Base-by-base conservation (phyloP, 2,797 vertebrate genomes). In the Sebastes miniatus region DNA sequence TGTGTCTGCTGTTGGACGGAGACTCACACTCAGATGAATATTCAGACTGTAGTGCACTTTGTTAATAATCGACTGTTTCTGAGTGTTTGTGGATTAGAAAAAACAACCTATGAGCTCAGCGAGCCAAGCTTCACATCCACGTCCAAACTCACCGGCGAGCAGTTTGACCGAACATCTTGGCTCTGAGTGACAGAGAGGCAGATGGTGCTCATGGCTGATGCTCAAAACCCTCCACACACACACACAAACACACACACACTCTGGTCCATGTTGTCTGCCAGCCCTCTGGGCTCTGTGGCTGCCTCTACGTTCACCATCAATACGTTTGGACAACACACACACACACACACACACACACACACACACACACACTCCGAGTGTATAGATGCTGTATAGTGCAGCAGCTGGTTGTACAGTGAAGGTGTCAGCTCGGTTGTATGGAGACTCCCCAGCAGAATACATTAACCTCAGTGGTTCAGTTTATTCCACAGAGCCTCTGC, bases 151-250 rank as follows among this genome's bases (percentile, higher is more conserved):
- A 6, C 32, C 24, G 22, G 11, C 10, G 39, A 84, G 57, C 22
- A 1, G 31, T 82, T 52, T 79, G 81, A 90, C 85, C 77, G 3
- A 83, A 86, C 95, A 95, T 96, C 95, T 96, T 97, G 97, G 97
- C 96, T 96, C 95, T 80, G 91, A 96, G 95, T 95, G 96, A 96
- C 95, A 91, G 91, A 93, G 95, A 92, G 96, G 96, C 97, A 98
- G 97, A 98, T 98, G 97, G 97, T 96, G 93, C 95, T 96, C 95
- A 95, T 96, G 97, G 97, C 96, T 95, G 93, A 92, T 90, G 93
- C 96, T 96, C 96, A 96, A 91, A 81, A 73, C 84, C 75, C 76
- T 75, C n/a, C 74, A 47, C 70, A 27, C 65, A 69, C 72, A 64
- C 71, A 39, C 58, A 94, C 95, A 78, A 95, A 94, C 95, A 94